A percentile compares a stretch with the other conserved stretches of the same genome.
Evolutionary conservation across 2,888 invertebrate genomes (phyloP).

Genomic region (Melieria omissa): DNA sequence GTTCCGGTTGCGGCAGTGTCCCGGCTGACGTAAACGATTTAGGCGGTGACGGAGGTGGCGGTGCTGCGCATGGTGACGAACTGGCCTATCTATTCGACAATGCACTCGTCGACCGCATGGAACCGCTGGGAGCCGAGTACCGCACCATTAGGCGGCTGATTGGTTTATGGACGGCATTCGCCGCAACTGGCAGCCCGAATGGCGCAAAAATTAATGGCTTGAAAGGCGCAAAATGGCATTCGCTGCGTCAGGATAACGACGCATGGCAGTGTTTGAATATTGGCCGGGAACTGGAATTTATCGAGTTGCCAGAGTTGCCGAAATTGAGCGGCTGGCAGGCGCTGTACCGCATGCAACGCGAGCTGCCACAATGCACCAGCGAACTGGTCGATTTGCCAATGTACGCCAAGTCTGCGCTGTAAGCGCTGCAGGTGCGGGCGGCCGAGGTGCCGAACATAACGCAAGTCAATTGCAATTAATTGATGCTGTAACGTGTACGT

Average conservation of each 20-base stretch:
- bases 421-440: neutral
- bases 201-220: conserved; percentile 39
- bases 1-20: conserved; percentile 40
- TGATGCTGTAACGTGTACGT: neutral
- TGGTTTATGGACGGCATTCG: conserved; percentile 51
- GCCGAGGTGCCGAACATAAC: neutral
- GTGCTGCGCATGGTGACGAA: conserved; percentile 53
- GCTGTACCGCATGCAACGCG: conserved; percentile 37
- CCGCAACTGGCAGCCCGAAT: conserved; percentile 51
- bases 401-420: conserved; percentile 22
- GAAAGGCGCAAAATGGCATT: conserved; percentile 37
- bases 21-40: neutral
- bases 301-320: conserved; percentile 49
- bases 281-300: conserved; percentile 46
- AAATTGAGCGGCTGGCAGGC: conserved; percentile 50
- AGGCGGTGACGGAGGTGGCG: neutral
- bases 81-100: conserved; percentile 49
- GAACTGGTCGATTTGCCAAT: conserved; percentile 21
- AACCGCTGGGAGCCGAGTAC: conserved; percentile 48
- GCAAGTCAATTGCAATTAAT: neutral
- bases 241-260: conserved; percentile 23
- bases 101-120: conserved; percentile 41
- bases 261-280: conserved; percentile 52
- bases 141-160: conserved; percentile 52
- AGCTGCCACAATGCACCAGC: conserved; percentile 17